Conservation (phyloP, 2,113 vertebrate genomes). For the Zeus faber region DNA sequence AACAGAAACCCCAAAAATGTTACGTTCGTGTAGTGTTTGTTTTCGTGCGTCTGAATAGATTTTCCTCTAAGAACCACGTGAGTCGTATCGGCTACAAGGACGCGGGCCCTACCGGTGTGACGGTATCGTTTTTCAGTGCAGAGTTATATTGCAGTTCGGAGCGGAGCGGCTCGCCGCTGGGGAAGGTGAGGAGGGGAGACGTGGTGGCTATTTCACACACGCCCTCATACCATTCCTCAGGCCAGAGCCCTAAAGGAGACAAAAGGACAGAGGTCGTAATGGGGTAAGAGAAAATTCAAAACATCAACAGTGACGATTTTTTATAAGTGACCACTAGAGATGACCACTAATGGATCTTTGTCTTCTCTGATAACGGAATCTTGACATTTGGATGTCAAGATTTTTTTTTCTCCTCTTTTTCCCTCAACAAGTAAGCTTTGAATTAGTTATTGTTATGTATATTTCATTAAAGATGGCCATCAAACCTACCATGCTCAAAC, state of each 20-base stretch:
- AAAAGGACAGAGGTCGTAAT: neutral
- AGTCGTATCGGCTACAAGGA: neutral
- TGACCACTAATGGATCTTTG: too few relatives aligned
- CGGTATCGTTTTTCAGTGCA: constrained; percentile 94
- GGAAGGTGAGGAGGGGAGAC: constrained; percentile 93
- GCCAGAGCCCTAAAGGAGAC: constrained; percentile 85
- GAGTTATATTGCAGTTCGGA: constrained; percentile 98
- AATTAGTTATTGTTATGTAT: too few relatives aligned
- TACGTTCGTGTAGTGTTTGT: neutral
- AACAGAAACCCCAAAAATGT: constrained; percentile 7
- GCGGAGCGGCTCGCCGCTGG: constrained; percentile 92
- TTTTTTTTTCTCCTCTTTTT: too few relatives aligned
- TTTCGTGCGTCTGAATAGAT: neutral
- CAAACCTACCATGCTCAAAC: too few relatives aligned
- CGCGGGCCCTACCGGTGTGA: constrained; percentile 80
- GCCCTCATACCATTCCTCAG: constrained; percentile 96
- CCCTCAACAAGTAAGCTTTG: too few relatives aligned
- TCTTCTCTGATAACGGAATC: too few relatives aligned
- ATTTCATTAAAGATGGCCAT: too few relatives aligned
- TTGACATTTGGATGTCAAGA: too few relatives aligned
- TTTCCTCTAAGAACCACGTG: neutral
- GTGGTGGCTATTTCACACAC: constrained; percentile 97
- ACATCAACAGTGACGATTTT: too few relatives aligned
- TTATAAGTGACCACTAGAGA: too few relatives aligned
- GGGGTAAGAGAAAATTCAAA: too few relatives aligned